Evolutionary conservation across 2,797 vertebrate species (phyloP).

Genomic region (Fistularia commersonii): DNA sequence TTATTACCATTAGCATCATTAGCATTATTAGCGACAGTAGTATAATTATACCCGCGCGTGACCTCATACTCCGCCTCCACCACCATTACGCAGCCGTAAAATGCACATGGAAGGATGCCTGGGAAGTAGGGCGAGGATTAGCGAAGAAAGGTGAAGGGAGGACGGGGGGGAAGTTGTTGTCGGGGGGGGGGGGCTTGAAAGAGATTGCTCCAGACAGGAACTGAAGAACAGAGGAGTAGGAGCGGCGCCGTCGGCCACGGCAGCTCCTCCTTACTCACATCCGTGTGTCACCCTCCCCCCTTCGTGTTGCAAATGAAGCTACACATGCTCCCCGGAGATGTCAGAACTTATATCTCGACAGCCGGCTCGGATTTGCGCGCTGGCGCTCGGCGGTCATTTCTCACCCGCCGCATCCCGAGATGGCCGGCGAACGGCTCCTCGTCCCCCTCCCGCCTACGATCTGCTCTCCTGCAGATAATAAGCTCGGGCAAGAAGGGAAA

Average conservation of each 20-base stretch:
- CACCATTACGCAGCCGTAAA: not conserved
- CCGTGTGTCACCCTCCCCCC: constrained; percentile 66
- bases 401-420: too few species aligned
- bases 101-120: not conserved
- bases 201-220: constrained; percentile 56
- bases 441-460: too few species aligned
- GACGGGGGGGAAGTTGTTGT: too few species aligned
- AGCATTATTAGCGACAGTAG: constrained; percentile 9
- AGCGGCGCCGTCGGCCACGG: constrained; percentile 47
- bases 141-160: constrained; percentile 45
- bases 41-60: too few species aligned
- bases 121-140: constrained; percentile 12
- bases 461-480: too few species aligned
- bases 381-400: constrained; percentile 11
- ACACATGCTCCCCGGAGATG: constrained; percentile 60
- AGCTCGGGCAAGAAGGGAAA: too few species aligned
- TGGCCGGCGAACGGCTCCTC: too few species aligned
- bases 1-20: not conserved
- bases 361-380: constrained; percentile 53
- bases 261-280: constrained; percentile 45
- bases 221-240: constrained; percentile 32
- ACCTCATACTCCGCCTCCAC: too few species aligned
- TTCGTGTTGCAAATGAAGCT: constrained; percentile 64
- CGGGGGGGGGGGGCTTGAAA: constrained; percentile 52
- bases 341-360: constrained; percentile 57